A percentile compares a stretch with the other conserved stretches of the same genome.
Evolutionary conservation across 1,140 invertebrate genomes (phyloP).

Genomic region (Zaprionus vittiger): DNA sequence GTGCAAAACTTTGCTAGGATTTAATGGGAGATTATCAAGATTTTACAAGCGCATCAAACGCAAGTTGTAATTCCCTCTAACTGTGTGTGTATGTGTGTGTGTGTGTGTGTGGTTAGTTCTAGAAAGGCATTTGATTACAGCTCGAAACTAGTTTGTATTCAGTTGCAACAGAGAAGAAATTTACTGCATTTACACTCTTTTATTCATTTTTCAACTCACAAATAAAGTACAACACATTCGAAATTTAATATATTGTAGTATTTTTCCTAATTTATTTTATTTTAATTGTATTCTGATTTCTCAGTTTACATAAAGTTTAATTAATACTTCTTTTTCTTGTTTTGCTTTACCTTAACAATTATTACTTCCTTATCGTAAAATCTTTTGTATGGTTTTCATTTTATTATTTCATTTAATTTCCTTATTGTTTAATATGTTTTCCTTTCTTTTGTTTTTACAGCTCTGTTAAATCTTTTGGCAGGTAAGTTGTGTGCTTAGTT

Average conservation of each 20-base stretch:
- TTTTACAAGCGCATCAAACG: constrained; percentile 32
- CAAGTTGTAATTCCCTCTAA: constrained; percentile 8
- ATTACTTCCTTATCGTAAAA: not conserved
- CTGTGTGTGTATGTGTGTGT: not conserved
- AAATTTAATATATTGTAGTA: not conserved
- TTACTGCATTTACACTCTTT: not conserved
- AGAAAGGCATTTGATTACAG: constrained; percentile 27
- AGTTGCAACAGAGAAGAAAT: constrained; percentile 14
- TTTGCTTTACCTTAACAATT: constrained; percentile 1
- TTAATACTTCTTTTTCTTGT: not conserved
- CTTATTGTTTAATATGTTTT: constrained; percentile 28
- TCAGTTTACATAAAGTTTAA: not conserved
- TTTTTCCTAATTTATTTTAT: not conserved
- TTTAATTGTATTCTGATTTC: not conserved
- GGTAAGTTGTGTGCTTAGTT: constrained; percentile 59
- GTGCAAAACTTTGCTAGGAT: constrained; percentile 35
- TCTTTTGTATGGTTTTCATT: not conserved
- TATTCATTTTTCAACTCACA: too few species aligned
- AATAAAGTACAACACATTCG: too few species aligned
- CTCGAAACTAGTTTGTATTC: constrained; percentile 27
- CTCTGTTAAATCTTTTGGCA: constrained; percentile 63
- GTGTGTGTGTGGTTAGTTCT: constrained; percentile 4
- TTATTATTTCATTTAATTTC: constrained; percentile 12
- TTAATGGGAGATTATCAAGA: constrained; percentile 38
- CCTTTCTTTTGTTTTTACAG: constrained; percentile 39